Percentiles rank a stretch among this genome's conserved stretches.
phyloP scores from a whole-genome alignment of 2,888 invertebrate species.

The Troides aeacus region DNA sequence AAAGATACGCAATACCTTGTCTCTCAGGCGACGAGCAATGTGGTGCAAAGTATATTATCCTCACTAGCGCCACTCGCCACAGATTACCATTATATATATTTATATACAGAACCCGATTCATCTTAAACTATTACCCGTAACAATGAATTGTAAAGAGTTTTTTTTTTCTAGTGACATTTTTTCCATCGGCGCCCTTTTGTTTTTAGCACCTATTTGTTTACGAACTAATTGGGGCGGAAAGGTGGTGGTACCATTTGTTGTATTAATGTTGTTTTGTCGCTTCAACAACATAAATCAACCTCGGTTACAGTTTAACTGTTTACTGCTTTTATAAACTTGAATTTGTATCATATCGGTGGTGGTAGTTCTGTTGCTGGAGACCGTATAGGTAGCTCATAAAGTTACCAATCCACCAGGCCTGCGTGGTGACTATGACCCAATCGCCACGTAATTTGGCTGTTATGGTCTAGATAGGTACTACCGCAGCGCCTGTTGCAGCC shows the following conservation, averaged over 20 bases:
- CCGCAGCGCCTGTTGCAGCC: too few relatives aligned
- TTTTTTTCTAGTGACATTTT: conserved; percentile 24
- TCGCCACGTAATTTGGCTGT: too few relatives aligned
- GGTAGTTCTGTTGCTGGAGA: too few relatives aligned
- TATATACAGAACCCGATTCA: conserved; percentile 11
- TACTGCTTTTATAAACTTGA: not conserved
- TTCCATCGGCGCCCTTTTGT: conserved; percentile 42
- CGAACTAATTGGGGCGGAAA: conserved; percentile 58
- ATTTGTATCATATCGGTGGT: too few relatives aligned
- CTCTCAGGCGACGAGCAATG: too few relatives aligned
- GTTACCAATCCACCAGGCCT: too few relatives aligned
- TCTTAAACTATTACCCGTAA: not conserved
- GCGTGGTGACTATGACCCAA: too few relatives aligned
- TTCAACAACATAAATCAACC: conserved; percentile 7
- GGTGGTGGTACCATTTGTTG: conserved; percentile 15
- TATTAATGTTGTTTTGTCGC: conserved; percentile 12
- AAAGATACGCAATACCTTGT: too few relatives aligned
- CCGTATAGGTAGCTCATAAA: too few relatives aligned
- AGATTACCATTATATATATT: not conserved
- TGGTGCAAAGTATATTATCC: too few relatives aligned
- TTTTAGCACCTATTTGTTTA: conserved; percentile 54
- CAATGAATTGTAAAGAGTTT: conserved; percentile 6
- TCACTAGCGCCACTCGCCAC: not conserved
- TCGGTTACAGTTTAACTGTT: not conserved
- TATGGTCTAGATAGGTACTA: too few relatives aligned